A percentile compares a stretch with the other conserved stretches of the same genome.
phyloP scores from a whole-genome alignment of 2,797 vertebrate genomes.

The Corythornis leucogaster region DNA sequence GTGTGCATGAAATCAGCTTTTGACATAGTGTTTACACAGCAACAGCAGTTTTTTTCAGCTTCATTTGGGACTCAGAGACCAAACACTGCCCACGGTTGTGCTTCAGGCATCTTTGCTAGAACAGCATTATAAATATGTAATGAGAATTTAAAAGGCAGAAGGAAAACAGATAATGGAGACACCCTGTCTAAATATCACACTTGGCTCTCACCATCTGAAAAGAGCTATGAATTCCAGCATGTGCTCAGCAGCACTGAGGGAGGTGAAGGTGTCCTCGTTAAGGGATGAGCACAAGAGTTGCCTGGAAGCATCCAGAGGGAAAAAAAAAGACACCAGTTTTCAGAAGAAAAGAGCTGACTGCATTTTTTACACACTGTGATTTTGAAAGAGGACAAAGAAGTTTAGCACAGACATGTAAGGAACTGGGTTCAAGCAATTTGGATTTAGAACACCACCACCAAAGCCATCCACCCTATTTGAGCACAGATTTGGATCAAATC shows the following conservation, averaged over 20 bases:
- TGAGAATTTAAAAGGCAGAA: constrained; percentile 30
- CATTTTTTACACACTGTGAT: background rate
- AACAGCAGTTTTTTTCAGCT: background rate
- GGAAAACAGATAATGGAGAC: background rate
- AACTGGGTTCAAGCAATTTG: background rate
- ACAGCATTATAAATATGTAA: constrained; percentile 42
- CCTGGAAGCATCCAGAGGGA: background rate
- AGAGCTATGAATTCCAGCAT: background rate
- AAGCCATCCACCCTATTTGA: background rate
- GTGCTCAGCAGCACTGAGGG: background rate
- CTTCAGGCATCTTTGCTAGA: constrained; percentile 6
- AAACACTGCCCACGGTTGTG: background rate
- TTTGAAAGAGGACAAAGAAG: background rate
- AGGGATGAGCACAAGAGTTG: background rate
- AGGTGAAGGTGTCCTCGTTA: background rate
- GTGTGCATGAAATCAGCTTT: background rate
- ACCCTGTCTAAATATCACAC: background rate
- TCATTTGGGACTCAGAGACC: constrained; percentile 19
- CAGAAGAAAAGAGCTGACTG: background rate
- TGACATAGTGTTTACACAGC: constrained; percentile 8
- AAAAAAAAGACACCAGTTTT: background rate
- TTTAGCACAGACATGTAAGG: background rate
- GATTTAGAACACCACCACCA: background rate
- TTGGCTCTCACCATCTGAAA: background rate
- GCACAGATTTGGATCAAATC: background rate